A percentile compares a stretch with the other conserved stretches of the same genome.
Evolutionary conservation across 2,797 vertebrate genomes (phyloP).

Genomic region (Alcedo atthis): DNA sequence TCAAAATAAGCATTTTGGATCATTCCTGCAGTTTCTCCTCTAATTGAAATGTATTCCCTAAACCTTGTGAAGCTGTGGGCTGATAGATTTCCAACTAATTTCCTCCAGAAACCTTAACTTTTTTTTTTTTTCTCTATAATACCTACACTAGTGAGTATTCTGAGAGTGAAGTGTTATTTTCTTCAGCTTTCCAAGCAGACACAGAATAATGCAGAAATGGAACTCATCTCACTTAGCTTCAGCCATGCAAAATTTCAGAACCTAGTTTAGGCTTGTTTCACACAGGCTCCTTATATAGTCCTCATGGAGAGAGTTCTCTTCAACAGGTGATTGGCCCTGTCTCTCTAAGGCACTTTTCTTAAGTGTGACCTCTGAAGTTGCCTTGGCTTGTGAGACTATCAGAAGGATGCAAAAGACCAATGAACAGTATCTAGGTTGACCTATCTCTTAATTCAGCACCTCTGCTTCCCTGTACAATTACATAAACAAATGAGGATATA

Average conservation of each 20-base stretch:
- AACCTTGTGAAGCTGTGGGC: background rate
- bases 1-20: background rate
- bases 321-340: background rate
- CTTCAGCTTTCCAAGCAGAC: background rate
- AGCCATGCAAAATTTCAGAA: background rate
- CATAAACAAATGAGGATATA: background rate
- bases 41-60: background rate
- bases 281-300: background rate
- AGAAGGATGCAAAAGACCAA: background rate
- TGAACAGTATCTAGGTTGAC: background rate
- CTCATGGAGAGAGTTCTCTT: background rate
- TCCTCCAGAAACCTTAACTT: background rate
- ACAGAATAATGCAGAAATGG: background rate
- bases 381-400: background rate
- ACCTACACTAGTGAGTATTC: background rate
- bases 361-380: background rate
- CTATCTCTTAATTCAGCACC: background rate
- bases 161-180: background rate
- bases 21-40: background rate
- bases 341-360: background rate
- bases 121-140: slow-evolving; percentile 14
- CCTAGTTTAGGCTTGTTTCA: background rate
- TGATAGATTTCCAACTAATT: background rate
- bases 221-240: background rate
- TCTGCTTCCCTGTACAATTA: background rate